phyloP scores from a whole-genome alignment of 1,140 invertebrate genomes.

The Bombus confusus region DNA sequence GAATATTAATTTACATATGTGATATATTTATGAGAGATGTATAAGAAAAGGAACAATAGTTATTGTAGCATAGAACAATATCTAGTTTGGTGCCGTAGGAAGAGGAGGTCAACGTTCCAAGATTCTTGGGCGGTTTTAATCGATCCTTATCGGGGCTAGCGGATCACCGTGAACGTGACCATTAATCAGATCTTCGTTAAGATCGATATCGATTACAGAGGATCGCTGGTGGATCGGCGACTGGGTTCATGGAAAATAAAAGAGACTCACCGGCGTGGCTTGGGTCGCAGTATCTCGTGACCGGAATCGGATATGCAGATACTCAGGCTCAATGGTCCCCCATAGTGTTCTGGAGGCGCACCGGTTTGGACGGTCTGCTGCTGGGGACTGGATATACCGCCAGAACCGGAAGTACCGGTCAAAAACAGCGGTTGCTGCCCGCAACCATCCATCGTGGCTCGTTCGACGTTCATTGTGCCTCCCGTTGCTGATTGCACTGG shows the following conservation, averaged over 20 bases:
- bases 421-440: constrained; percentile 71
- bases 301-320: constrained; percentile 88
- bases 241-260: not conserved
- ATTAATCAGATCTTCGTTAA: constrained; percentile 67
- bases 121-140: constrained; percentile 40
- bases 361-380: constrained; percentile 66
- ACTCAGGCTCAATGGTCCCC: constrained; percentile 85
- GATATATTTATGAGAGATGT: too few species aligned
- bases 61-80: not conserved
- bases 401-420: constrained; percentile 65
- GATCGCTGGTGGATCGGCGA: not conserved
- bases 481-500: constrained; percentile 32
- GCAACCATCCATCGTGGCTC: constrained; percentile 67
- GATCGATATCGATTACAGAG: constrained; percentile 53
- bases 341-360: constrained; percentile 71
- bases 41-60: not conserved
- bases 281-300: constrained; percentile 93
- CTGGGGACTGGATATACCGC: constrained; percentile 68
- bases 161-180: constrained; percentile 29
- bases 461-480: constrained; percentile 67
- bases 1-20: too few species aligned
- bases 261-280: constrained; percentile 89
- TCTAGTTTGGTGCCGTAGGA: constrained; percentile 26
- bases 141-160: constrained; percentile 56
- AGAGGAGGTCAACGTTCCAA: constrained; percentile 9